These are phyloP conservation scores for Trypoxylus dichotomus DNA, from an alignment of 1,140 invertebrate genomes.

Conservation along the genomic window DNA sequence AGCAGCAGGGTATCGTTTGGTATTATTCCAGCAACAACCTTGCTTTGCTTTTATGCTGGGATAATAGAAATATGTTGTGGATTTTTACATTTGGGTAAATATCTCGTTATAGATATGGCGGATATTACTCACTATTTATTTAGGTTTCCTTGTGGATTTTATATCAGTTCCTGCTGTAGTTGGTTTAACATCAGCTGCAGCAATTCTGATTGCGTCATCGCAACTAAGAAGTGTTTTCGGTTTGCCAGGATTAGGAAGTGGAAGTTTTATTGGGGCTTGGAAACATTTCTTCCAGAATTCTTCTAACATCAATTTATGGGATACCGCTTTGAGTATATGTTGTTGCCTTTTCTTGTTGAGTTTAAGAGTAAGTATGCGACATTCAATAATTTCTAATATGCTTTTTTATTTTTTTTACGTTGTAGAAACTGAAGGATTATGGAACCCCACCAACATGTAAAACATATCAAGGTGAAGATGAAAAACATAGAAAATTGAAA, in stretches of 20 bases:
- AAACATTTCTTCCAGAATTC: constrained; percentile 59
- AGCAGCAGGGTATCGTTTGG: constrained; percentile 57
- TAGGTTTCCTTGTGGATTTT: constrained; percentile 85
- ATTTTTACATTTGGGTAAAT: constrained; percentile 66
- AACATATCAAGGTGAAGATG: constrained; percentile 29
- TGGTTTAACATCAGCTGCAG: constrained; percentile 85
- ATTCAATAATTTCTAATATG: constrained; percentile 36
- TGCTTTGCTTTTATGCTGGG: constrained; percentile 74
- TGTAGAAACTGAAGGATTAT: constrained; percentile 49
- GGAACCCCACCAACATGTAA: constrained; percentile 37
- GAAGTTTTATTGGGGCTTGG: constrained; percentile 63
- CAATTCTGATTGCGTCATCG: constrained; percentile 79
- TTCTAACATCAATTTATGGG: constrained; percentile 57
- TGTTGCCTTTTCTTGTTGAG: constrained; percentile 64
- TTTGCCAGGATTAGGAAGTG: constrained; percentile 63
- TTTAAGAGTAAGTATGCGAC: constrained; percentile 61
- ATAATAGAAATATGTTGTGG: constrained; percentile 69
- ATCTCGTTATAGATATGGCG: neutral
- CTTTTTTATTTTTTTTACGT: too few species aligned
- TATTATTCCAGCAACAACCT: constrained; percentile 65
- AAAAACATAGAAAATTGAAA: constrained; percentile 48
- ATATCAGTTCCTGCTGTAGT: constrained; percentile 83
- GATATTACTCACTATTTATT: neutral
- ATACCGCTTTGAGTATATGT: constrained; percentile 64
- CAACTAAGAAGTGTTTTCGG: constrained; percentile 78